Evolutionary conservation across 2,113 vertebrate species (phyloP), one percentile per base, ranked within the genome.

Genomic region (Ameiurus melas): DNA sequence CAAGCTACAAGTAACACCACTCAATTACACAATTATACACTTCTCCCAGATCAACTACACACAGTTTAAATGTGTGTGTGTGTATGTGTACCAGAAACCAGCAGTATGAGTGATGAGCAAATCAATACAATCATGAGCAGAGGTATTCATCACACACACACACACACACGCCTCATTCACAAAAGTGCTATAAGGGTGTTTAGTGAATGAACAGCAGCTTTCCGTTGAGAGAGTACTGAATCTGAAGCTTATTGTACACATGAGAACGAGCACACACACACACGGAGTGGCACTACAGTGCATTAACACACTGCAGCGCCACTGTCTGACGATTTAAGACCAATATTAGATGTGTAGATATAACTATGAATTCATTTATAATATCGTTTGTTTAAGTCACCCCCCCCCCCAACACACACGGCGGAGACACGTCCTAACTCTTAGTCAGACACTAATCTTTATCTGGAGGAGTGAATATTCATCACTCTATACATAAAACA

Each of bases 11-110:
- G 92, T 88, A 93, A 92, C 91, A 84, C 92, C 70, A 87, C 85
- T 89, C 88, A 58, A 82, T 82, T 87, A 87, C 87, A 88, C 89
- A 81, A 81, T 70, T 86, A 93, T 57, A 39, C 90, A 92, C 92
- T 91, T 93, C 90, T 91, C 39, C 84, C 90, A 91, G 92, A 92
- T 90, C 91, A 93, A 94, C 92, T 89, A 92, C 85, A 92, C 88
- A 90, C 92, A 47, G 16, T 85, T 79, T 39, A 73, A 51, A 33
- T 27, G 43, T 88, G 57, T 87, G 86, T 84, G 89, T 87, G 86
- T 90, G 82, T 86, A 75, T 68, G 79, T 53, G 8, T 53, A 9
- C 13, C 17, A 25, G 36, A 75, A 43, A 75, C 33, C 33, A 43
- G 36, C 6, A 75, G 27, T 16, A 53, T 27, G 73, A 19, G 27